Evolutionary conservation across 2,113 vertebrate species (phyloP).

Genomic region (Henicopernis longicauda): DNA sequence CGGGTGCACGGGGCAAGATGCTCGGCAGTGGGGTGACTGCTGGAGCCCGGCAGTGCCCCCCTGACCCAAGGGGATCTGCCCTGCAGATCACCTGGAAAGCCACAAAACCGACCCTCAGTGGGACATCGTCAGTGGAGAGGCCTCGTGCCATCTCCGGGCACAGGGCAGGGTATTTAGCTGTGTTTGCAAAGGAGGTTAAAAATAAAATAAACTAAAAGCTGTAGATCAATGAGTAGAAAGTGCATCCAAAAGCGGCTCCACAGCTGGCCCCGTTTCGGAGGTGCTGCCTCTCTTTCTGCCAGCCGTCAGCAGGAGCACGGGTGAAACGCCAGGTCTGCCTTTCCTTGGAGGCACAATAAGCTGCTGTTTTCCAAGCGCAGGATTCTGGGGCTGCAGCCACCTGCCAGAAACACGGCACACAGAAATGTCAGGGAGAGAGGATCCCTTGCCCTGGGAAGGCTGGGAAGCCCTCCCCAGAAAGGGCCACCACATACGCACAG

Average conservation of each 20-base stretch:
- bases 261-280: background rate
- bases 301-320: fast-evolving
- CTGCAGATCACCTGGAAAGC: background rate
- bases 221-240: background rate
- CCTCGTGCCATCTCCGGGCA: fast-evolving
- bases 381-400: background rate
- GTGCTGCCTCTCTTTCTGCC: background rate
- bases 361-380: background rate
- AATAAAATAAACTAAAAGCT: background rate
- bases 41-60: background rate
- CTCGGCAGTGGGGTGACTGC: background rate
- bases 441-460: background rate
- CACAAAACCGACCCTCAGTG: background rate
- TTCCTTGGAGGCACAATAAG: background rate
- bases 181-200: background rate
- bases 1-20: fast-evolving
- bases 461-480: background rate
- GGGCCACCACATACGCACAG: fast-evolving
- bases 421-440: fast-evolving
- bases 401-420: background rate
- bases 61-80: background rate
- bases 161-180: background rate
- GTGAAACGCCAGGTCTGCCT: fast-evolving
- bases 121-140: background rate
- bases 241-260: background rate